These are phyloP conservation scores for Hypomecis atomaria DNA, from an alignment of 2,888 invertebrate species.

Conservation along the genomic window DNA sequence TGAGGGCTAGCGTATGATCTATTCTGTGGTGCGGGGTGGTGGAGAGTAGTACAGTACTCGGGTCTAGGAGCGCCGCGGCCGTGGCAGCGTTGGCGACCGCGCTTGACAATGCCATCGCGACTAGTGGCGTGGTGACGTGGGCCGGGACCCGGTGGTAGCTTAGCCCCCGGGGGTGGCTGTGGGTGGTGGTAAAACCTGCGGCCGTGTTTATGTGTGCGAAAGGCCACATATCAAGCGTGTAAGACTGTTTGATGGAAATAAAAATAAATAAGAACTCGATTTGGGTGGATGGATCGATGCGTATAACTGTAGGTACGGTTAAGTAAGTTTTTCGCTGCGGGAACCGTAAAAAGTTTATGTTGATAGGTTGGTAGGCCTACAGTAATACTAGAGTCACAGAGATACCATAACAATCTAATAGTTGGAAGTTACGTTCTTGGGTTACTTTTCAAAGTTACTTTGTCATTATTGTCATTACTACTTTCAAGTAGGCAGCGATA, in stretches of 20 bases:
- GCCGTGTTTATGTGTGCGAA: constrained; percentile 25
- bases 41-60: constrained; percentile 12
- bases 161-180: background rate
- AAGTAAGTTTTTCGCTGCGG: no score
- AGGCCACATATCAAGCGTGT: constrained; percentile 16
- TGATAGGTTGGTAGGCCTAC: no score
- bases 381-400: no score
- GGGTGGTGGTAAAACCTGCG: constrained; percentile 7
- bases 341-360: no score
- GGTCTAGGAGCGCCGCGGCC: constrained; percentile 21
- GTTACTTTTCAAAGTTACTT: no score
- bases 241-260: constrained; percentile 1
- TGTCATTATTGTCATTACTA: no score
- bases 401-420: no score
- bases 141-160: background rate
- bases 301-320: background rate
- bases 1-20: constrained; percentile 9
- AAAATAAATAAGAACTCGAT: background rate
- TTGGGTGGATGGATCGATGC: background rate
- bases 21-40: constrained; percentile 15
- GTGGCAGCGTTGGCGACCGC: constrained; percentile 35
- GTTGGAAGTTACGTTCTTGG: no score
- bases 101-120: constrained; percentile 38
- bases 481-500: no score
- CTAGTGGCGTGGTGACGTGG: constrained; percentile 21